Evolutionary conservation across 2,797 vertebrate genomes (phyloP).

Genomic region (Manis javanica): DNA sequence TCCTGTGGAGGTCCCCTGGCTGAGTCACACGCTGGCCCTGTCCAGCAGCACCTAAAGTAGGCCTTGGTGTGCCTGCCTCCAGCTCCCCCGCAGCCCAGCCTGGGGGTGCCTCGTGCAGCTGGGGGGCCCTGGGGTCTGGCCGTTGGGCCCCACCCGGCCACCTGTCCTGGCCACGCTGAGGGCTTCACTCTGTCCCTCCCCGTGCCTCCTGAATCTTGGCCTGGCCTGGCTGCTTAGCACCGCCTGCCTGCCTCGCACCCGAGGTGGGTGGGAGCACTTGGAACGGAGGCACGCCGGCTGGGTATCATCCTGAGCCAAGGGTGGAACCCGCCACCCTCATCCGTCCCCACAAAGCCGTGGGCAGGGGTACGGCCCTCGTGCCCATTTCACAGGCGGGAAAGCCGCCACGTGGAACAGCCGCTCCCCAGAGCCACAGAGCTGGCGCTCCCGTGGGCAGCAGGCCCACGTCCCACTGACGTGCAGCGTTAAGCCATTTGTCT

Average conservation of each 20-base stretch:
- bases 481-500: too few relatives aligned
- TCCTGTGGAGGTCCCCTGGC: slow-evolving; percentile 54
- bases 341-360: not conserved
- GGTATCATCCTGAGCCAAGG: too few relatives aligned
- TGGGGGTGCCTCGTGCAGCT: not conserved
- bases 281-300: accelerated
- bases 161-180: too few relatives aligned
- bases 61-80: not conserved
- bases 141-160: too few relatives aligned
- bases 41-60: slow-evolving; percentile 75
- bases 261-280: not conserved
- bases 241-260: too few relatives aligned
- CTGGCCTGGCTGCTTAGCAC: too few relatives aligned
- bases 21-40: slow-evolving; percentile 76
- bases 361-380: accelerated
- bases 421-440: not conserved
- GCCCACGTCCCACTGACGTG: not conserved
- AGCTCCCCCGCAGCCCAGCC: not conserved
- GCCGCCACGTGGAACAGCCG: accelerated
- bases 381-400: not conserved
- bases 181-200: too few relatives aligned
- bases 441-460: not conserved
- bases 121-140: not conserved
- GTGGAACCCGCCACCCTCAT: not conserved
- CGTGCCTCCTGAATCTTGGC: too few relatives aligned